Evolutionary conservation across 2,797 vertebrate genomes (phyloP).

Genomic region (Fratercula arctica): DNA sequence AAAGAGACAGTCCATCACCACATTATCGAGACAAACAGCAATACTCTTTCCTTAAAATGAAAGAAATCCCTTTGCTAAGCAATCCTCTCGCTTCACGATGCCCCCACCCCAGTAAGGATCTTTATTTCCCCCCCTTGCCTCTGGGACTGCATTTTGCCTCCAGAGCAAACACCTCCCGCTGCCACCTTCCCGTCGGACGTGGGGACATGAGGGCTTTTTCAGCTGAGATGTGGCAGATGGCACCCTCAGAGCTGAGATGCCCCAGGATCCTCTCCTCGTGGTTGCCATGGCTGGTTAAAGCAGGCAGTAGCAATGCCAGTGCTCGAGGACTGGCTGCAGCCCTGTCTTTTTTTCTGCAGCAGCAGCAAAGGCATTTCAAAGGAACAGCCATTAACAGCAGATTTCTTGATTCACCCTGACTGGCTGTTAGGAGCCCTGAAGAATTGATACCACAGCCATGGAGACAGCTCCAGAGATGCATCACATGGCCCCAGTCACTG

Average conservation of each 20-base stretch:
- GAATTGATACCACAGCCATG: background rate
- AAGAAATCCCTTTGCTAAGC: background rate
- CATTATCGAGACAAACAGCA: background rate
- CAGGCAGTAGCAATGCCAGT: background rate
- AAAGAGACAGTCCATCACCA: background rate
- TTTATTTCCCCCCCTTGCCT: background rate
- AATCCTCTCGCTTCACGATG: background rate
- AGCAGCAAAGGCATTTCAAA: conserved; percentile 29
- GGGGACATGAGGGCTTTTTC: background rate
- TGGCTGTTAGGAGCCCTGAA: background rate
- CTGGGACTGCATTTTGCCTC: background rate
- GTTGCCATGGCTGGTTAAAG: background rate
- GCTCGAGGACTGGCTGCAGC: background rate
- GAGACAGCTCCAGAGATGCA: background rate
- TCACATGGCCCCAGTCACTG: background rate
- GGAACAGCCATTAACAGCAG: background rate
- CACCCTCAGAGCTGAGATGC: background rate
- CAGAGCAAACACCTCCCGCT: background rate
- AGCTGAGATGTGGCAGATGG: background rate
- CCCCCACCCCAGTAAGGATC: background rate
- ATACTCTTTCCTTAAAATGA: background rate
- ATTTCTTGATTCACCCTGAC: conserved; percentile 5
- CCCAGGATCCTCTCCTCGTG: background rate
- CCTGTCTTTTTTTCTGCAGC: background rate
- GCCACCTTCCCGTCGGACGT: fast-evolving